phyloP scores from a whole-genome alignment of 30 jellyfish, hydroid and myxozoan species.

The Hydra vulgaris region DNA sequence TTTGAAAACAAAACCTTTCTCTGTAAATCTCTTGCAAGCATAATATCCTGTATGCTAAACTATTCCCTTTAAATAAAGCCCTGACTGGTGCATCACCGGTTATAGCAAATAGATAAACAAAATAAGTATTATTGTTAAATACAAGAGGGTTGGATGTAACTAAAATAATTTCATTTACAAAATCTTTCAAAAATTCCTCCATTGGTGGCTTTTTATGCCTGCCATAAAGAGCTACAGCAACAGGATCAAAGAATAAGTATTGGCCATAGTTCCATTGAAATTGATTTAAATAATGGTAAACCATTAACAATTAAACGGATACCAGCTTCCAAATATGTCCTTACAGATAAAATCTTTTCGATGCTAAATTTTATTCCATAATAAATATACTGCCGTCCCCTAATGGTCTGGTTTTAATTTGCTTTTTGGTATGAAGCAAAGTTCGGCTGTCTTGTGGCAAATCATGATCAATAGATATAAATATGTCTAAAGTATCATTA shows the following conservation, averaged over 20 bases:
- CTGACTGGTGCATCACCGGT: too few relatives aligned
- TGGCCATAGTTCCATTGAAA: not conserved
- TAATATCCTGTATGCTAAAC: too few relatives aligned
- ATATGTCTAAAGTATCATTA: not conserved
- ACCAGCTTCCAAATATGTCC: not conserved
- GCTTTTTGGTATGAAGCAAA: not conserved
- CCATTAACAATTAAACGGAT: not conserved
- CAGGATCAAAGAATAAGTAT: not conserved
- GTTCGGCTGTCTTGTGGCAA: not conserved
- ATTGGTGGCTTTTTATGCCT: slow-evolving; percentile 1
- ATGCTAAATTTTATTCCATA: too few relatives aligned
- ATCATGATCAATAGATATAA: not conserved
- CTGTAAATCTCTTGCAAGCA: too few relatives aligned
- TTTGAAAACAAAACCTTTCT: too few relatives aligned
- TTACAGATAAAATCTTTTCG: too few relatives aligned
- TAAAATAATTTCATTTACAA: not conserved
- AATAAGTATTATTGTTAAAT: not conserved
- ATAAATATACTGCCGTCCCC: not conserved
- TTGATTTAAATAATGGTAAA: not conserved
- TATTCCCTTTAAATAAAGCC: too few relatives aligned
- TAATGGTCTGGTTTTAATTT: not conserved
- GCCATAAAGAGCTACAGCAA: slow-evolving; percentile 6
- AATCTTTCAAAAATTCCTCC: not conserved
- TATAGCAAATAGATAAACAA: not conserved
- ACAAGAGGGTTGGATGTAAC: not conserved